Conservation (phyloP, 2,113 vertebrate species). For the Azemiops feae region DNA sequence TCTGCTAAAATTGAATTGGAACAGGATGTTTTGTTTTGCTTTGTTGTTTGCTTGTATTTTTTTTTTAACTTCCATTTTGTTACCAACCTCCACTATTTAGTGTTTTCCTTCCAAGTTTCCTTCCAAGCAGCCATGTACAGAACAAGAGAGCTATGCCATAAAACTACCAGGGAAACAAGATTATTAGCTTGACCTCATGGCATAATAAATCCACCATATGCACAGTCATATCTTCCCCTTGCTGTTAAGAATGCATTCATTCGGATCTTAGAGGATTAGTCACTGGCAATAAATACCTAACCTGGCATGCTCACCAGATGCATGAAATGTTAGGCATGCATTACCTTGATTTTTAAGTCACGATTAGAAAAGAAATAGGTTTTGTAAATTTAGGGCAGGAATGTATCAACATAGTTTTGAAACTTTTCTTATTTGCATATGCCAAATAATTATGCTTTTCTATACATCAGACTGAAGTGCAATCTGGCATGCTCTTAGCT, state of each 20-base stretch:
- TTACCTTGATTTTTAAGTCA: slow-evolving; percentile 28
- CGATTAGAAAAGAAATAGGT: background rate
- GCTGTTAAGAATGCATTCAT: slow-evolving; percentile 38
- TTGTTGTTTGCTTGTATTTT: background rate
- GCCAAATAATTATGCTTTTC: slow-evolving; percentile 13
- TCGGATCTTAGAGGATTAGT: slow-evolving; percentile 49
- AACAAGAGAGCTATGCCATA: background rate
- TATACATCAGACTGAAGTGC: slow-evolving; percentile 46
- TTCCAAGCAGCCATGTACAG: background rate
- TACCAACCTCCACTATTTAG: background rate
- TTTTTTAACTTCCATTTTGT: background rate
- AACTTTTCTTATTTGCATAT: slow-evolving; percentile 17
- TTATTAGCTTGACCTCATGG: slow-evolving; percentile 39
- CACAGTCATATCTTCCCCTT: background rate
- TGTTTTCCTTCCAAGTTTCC: background rate
- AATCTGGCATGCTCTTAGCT: slow-evolving; percentile 4
- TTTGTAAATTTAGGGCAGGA: background rate
- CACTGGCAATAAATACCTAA: slow-evolving; percentile 55
- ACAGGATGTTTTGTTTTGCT: background rate
- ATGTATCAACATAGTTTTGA: fast-evolving
- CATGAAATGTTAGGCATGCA: background rate
- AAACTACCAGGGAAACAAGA: background rate
- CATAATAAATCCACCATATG: slow-evolving; percentile 11
- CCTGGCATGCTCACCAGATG: slow-evolving; percentile 6
- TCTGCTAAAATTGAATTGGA: background rate